Evolutionary conservation across 1,140 invertebrate genomes (phyloP), one percentile per base, ranked within the genome.

Genomic region (Zaprionus capensis): DNA sequence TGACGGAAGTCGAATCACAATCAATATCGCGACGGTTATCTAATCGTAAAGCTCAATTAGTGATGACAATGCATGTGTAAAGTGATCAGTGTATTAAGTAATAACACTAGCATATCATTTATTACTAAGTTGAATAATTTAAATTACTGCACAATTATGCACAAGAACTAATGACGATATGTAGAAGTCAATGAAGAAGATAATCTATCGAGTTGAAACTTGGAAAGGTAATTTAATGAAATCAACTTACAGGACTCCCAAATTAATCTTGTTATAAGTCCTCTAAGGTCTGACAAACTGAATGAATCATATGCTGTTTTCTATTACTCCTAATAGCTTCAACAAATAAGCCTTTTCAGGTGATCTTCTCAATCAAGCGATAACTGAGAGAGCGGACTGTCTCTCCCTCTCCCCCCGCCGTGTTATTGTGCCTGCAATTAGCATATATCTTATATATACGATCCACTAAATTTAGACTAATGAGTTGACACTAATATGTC

Each of bases 1-100:
- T 90, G 84, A 90, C 84, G 84, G 84, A 88, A 88, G 84, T 55
- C 38, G 69, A 68, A 73, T 68, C 51, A 67, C 80, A 86, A 88
- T 83, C 84, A 70, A 68, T 66, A 82, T 86, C 61, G 44, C 61
- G 4, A 26, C 24, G 4, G 24, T 88, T 81, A 90, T 88, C 85
- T 84, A 88, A 88, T 81, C 80, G 49, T 41, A 55, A 67, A 68
- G 22, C 57, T 41, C 61, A 70, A 65, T 67, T 72, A 79, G 67
- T 2, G 31, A 31, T 26, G 17, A 58, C 61, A 55, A 61, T 77
- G 69, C 63, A 71, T 41, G 76, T 76, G 57, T 57, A 38, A 41
- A 49, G 38, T 24, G 26, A 31, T 46, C 41, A 46, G 15, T 46
- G 38, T 46, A 68, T 69, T 56, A 51, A 70, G 44, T 49, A 71